These are phyloP conservation scores for Ostrea denselamellosa DNA, from an alignment of 1,140 invertebrate genomes.

Conservation along the genomic window DNA sequence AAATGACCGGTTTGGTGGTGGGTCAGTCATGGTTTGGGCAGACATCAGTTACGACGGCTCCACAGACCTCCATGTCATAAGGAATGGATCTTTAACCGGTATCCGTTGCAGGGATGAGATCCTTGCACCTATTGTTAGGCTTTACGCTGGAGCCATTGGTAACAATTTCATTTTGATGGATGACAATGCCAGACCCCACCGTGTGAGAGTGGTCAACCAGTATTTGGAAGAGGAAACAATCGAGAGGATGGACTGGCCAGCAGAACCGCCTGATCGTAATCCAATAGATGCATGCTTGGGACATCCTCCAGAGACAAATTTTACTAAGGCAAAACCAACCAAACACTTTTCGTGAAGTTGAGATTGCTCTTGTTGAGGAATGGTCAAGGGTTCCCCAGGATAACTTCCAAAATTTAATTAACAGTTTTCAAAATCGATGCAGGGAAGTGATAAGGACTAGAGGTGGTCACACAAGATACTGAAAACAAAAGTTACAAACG, in stretches of 20 bases:
- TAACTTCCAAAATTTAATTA: background rate
- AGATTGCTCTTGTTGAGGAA: background rate
- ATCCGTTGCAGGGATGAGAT: constrained; percentile 46
- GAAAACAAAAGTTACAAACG: too few relatives aligned
- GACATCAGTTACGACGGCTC: constrained; percentile 43
- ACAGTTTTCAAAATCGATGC: background rate
- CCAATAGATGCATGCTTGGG: background rate
- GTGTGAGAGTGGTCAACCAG: background rate
- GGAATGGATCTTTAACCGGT: constrained; percentile 44
- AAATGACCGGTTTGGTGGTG: constrained; percentile 49
- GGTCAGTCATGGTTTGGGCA: constrained; percentile 45
- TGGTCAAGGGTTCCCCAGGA: constrained; percentile 15
- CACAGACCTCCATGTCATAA: constrained; percentile 42
- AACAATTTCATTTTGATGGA: constrained; percentile 5
- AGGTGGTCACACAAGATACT: background rate
- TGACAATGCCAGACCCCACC: background rate
- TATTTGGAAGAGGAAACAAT: background rate
- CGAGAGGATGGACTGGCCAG: background rate
- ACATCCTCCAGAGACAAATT: background rate
- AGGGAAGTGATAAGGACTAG: background rate
- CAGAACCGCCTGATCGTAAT: background rate
- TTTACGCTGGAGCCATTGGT: too few relatives aligned
- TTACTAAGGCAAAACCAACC: background rate
- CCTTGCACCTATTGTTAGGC: constrained; percentile 36
- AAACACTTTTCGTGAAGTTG: background rate